Base-by-base conservation (phyloP, 2,113 vertebrate genomes). In the Entelurus aequoreus region DNA sequence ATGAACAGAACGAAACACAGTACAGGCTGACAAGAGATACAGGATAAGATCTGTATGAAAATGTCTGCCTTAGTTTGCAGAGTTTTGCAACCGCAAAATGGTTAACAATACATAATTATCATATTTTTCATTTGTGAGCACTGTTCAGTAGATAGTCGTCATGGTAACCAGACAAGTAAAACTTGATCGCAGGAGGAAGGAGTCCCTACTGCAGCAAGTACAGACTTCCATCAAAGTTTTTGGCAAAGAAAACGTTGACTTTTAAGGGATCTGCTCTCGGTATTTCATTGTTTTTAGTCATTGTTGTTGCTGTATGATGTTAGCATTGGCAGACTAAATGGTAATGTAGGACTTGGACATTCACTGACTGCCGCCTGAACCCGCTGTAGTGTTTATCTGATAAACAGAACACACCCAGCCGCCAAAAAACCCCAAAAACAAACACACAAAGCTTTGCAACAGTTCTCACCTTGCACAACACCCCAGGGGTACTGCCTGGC, bases 401-500 rank as follows among this genome's bases (percentile, higher is more conserved):
- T n/a, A 76, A 47, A 71, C 35, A 37, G 11, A 13, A 36, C 53
- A 13, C 13, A 4, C 36, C 37, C 40, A 61, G 16, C 48, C 28
- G 6, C 8, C 1, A 62, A 59, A 5, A 28, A 21, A 36, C 15
- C 8, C 38, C 28, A 3, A 28, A 28, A 28, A 19, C 4, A 28
- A 54, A 62, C 16, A 59, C 14, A 68, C 65, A 16, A 5, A 0
- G 40, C 50, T 54, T 59, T 40, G 59, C 13, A 60, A 13, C 2
- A 13, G 48, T 62, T 81, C 93, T 92, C 88, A 99, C 96, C 95
- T 94, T 99, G 95, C 68, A 99, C 96, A 21, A 99, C 91, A 16
- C 96, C 96, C 96, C 95, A 99, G 0, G 96, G 96, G 82, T 99
- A 99, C 87, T 99, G 96, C 71, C 96, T 93, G 51, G 96, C 96